Conservation (phyloP, 2,113 vertebrate genomes). For the Rhinoderma darwinii region DNA sequence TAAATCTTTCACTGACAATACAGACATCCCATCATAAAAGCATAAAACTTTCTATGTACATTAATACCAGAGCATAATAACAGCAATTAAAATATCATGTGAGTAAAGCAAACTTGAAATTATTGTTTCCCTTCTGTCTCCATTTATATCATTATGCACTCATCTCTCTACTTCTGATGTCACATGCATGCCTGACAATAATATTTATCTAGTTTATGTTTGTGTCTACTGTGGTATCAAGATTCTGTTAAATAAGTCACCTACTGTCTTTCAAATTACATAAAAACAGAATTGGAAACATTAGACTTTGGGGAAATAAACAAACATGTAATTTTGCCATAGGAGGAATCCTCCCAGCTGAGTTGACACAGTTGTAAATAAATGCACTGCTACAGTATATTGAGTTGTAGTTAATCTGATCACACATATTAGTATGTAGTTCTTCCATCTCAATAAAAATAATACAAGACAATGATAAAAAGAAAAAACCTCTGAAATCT, state of each 20-base stretch:
- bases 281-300: neutral
- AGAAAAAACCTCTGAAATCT: too few species aligned
- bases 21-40: neutral
- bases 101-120: conserved; percentile 19
- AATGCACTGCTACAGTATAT: too few species aligned
- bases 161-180: neutral
- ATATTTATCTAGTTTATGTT: conserved; percentile 15
- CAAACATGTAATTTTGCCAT: neutral
- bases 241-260: neutral
- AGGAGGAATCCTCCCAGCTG: too few species aligned
- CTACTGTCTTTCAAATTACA: neutral
- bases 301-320: neutral
- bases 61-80: neutral
- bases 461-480: too few species aligned
- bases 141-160: neutral
- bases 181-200: neutral
- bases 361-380: too few species aligned
- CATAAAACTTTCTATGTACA: conserved; percentile 5
- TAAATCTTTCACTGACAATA: neutral
- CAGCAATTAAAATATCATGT: neutral
- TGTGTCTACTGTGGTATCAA: neutral
- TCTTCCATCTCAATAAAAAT: too few species aligned
- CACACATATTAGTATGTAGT: too few species aligned
- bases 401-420: too few species aligned
- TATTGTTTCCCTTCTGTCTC: conserved; percentile 1